These are phyloP conservation scores for Bubo scandiacus DNA, from an alignment of 2,113 vertebrate species.

Conservation along the genomic window DNA sequence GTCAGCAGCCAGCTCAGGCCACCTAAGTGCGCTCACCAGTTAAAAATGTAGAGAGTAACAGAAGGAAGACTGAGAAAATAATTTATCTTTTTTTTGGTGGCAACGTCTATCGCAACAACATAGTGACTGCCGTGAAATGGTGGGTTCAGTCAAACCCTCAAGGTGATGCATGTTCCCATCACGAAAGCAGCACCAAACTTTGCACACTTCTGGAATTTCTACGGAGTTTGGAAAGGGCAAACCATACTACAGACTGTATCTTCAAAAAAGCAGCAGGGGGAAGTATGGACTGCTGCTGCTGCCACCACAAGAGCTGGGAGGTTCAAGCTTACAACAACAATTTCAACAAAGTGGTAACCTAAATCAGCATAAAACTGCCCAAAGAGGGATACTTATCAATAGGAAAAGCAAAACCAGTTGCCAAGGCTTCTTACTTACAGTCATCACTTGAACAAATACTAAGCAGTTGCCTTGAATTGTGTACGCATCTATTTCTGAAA, in stretches of 20 bases:
- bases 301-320: background rate
- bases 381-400: background rate
- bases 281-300: background rate
- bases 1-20: background rate
- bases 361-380: fast-evolving
- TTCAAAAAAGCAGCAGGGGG: background rate
- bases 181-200: background rate
- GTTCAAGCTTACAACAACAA: background rate
- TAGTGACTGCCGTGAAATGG: background rate
- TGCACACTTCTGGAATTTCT: background rate
- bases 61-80: background rate
- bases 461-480: background rate
- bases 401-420: background rate
- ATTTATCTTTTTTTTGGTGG: background rate
- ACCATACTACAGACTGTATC: background rate
- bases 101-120: fast-evolving
- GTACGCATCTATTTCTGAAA: background rate
- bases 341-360: background rate
- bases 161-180: background rate
- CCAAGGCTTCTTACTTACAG: background rate
- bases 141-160: background rate
- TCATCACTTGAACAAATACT: background rate
- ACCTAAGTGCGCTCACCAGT: background rate
- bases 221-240: background rate
- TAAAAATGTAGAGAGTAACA: background rate